These are phyloP conservation scores for Blastobasis lacticolella DNA, from an alignment of 2,888 invertebrate genomes.

Conservation along the genomic window DNA sequence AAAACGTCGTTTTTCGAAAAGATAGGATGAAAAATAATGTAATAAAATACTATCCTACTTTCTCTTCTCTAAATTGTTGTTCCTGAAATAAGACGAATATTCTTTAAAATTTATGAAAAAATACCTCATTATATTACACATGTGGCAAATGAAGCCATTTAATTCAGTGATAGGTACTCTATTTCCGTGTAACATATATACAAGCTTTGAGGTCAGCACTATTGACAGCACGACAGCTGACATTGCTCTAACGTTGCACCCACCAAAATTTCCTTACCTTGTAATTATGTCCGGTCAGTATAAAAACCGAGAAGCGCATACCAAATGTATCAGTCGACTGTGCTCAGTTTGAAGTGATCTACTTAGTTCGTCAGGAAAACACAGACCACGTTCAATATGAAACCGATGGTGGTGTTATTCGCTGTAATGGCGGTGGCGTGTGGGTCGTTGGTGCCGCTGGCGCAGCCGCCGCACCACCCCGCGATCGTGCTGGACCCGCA, in stretches of 20 bases:
- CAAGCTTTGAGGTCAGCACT: no score
- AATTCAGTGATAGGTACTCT: no score
- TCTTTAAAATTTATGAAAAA: no score
- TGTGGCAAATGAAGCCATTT: no score
- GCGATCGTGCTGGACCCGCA: slow-evolving; percentile 62
- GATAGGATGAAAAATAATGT: no score
- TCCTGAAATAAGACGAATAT: no score
- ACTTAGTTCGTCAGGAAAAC: slow-evolving; percentile 38
- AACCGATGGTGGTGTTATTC: slow-evolving; percentile 76
- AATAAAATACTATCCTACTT: no score
- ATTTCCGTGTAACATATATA: no score
- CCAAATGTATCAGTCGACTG: slow-evolving; percentile 48
- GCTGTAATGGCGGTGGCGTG: slow-evolving; percentile 75
- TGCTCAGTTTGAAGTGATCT: slow-evolving; percentile 52
- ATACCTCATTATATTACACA: no score
- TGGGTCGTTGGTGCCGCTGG: slow-evolving; percentile 63
- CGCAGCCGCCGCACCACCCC: slow-evolving; percentile 60
- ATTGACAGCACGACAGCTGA: slow-evolving; percentile 52
- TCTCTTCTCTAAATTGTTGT: no score
- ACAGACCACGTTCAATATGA: slow-evolving; percentile 61
- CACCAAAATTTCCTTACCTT: slow-evolving; percentile 49
- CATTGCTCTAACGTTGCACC: slow-evolving; percentile 57
- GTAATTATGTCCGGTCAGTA: slow-evolving; percentile 64
- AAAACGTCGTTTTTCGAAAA: no score
- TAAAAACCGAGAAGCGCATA: slow-evolving; percentile 45